Percentiles rank a stretch among this genome's conserved stretches.
These are phyloP conservation scores for Isotomurus palustris DNA, from an alignment of 2,888 invertebrate genomes.

Conservation along the genomic window DNA sequence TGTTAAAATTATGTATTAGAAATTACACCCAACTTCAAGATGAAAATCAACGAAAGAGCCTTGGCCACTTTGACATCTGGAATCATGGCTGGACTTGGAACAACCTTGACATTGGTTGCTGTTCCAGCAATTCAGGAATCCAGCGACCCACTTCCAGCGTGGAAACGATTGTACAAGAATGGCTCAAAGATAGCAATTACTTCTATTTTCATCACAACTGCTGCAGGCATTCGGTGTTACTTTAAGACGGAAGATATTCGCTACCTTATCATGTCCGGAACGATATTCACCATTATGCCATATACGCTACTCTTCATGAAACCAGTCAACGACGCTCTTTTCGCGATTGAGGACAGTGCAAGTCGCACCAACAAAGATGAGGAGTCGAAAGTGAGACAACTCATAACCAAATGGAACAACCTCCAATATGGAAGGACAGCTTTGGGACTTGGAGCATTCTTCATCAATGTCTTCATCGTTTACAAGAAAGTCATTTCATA, in stretches of 20 bases:
- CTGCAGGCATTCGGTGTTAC: conserved; percentile 13
- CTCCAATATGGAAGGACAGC: conserved; percentile 23
- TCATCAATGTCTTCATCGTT: conserved; percentile 11
- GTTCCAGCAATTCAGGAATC: conserved; percentile 22
- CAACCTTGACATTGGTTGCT: conserved; percentile 12
- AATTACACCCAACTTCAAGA: conserved; percentile 7
- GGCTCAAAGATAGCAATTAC: conserved; percentile 21
- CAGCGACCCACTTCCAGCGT: conserved; percentile 26
- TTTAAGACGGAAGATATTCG: conserved; percentile 13
- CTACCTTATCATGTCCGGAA: conserved; percentile 16
- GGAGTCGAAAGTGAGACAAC: conserved; percentile 14
- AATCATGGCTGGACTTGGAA: conserved; percentile 21
- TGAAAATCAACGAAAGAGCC: conserved; percentile 23
- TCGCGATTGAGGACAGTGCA: conserved; percentile 15
- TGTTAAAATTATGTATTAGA: no score
- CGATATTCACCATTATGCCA: conserved; percentile 3
- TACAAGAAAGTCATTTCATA: no score
- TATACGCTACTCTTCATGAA: conserved; percentile 24
- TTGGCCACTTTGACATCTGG: conserved; percentile 22
- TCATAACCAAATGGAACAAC: conserved; percentile 26
- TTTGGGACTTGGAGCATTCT: conserved; percentile 14
- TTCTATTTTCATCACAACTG: conserved; percentile 15
- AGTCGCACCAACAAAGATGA: conserved; percentile 15
- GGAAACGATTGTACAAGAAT: conserved; percentile 23
- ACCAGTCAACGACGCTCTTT: conserved; percentile 19